Percentiles rank a stretch among this genome's conserved stretches.
Conservation (phyloP, 2,797 vertebrate species). For the Danio albolineatus region DNA sequence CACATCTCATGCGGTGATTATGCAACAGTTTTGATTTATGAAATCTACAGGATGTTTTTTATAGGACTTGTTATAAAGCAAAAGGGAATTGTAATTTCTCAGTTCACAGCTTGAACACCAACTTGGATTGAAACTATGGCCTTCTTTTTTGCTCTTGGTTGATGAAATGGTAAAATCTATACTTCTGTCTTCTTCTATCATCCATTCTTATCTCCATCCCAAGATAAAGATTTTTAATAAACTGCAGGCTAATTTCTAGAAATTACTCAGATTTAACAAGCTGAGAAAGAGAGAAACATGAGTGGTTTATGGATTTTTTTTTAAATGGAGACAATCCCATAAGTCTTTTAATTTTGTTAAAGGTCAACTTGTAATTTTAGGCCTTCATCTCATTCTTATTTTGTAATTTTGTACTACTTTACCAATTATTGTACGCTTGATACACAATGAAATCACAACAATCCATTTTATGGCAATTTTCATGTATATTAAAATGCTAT, state of each 20-base stretch:
- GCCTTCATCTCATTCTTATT: not conserved
- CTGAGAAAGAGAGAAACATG: conserved; percentile 22
- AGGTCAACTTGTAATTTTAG: conserved; percentile 40
- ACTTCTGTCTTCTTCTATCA: not conserved
- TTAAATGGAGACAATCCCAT: conserved; percentile 37
- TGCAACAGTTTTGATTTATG: no score
- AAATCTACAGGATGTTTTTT: no score
- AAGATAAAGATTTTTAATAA: conserved; percentile 48
- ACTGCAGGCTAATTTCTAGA: conserved; percentile 32
- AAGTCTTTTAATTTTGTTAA: conserved; percentile 49
- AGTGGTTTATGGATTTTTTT: conserved; percentile 32
- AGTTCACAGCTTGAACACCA: not conserved
- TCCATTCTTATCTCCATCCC: conserved; percentile 1
- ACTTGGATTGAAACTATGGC: not conserved
- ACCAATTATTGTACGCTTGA: no score
- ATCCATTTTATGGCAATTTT: not conserved
- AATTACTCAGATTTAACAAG: conserved; percentile 20
- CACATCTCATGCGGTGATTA: no score
- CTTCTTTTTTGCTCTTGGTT: not conserved
- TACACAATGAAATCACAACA: not conserved
- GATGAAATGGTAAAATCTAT: not conserved
- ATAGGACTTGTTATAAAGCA: no score
- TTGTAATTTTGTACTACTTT: no score
- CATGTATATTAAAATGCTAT: not conserved
- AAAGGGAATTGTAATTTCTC: no score